Conservation (phyloP, 1,140 invertebrate species). For the Eulimnadia texana region DNA sequence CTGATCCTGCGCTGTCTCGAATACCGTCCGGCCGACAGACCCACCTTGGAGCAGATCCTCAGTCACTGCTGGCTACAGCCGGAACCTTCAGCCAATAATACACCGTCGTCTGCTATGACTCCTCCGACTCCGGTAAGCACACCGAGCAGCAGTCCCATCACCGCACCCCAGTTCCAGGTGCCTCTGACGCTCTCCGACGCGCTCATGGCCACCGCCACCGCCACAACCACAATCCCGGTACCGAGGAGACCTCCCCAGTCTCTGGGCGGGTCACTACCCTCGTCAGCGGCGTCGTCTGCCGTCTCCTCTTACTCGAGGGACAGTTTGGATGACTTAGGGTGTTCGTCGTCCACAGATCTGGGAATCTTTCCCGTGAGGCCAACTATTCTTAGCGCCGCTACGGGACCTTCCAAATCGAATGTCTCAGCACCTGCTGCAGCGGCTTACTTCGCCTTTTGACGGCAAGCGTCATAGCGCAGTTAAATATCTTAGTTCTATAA, state of each 20-base stretch:
- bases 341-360: neutral
- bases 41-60: constrained; percentile 40
- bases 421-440: too few species aligned
- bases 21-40: constrained; percentile 37
- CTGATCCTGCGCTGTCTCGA: constrained; percentile 42
- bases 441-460: neutral
- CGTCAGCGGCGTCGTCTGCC: neutral
- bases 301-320: neutral
- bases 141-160: too few species aligned
- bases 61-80: constrained; percentile 40
- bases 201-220: neutral
- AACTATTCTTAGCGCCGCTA: neutral
- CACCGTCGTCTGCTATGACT: too few species aligned
- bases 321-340: neutral
- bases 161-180: neutral
- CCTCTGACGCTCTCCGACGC: neutral
- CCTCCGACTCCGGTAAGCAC: too few species aligned
- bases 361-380: neutral
- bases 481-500: too few species aligned
- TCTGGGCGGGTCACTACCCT: constrained; percentile 7
- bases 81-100: too few species aligned
- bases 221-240: constrained; percentile 3
- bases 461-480: too few species aligned
- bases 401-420: too few species aligned
- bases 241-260: neutral